phyloP scores from a whole-genome alignment of 2,888 invertebrate genomes.

The Drosophila kambysellisi region DNA sequence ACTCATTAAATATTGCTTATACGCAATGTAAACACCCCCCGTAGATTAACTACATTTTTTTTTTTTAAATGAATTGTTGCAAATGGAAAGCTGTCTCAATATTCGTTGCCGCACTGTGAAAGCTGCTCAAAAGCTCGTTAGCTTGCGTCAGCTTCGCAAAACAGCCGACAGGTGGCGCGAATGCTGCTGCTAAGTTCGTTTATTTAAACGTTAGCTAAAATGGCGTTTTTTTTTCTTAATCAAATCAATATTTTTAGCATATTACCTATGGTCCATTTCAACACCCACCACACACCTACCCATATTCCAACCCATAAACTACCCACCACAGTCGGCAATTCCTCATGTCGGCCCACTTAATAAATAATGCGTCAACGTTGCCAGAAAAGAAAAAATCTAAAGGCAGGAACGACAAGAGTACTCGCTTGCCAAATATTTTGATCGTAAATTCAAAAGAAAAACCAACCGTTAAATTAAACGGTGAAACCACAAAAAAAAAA shows the following conservation, averaged over 20 bases:
- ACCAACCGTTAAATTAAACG: constrained; percentile 38
- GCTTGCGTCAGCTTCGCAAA: background rate
- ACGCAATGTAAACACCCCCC: background rate
- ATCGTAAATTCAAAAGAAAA: constrained; percentile 44
- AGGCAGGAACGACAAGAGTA: constrained; percentile 33
- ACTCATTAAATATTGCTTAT: constrained; percentile 1
- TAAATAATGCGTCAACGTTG: constrained; percentile 63
- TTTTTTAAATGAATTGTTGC: background rate
- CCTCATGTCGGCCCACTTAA: constrained; percentile 35
- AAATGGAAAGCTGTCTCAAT: constrained; percentile 8
- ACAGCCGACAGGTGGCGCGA: constrained; percentile 44
- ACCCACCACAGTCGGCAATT: constrained; percentile 2
- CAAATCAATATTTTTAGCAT: constrained; percentile 14
- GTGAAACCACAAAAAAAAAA: constrained; percentile 17
- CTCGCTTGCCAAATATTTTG: constrained; percentile 39
- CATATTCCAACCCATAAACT: background rate
- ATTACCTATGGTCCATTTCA: constrained; percentile 9
- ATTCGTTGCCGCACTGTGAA: constrained; percentile 56
- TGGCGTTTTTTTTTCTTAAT: constrained; percentile 2
- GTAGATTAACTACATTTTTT: accelerated
- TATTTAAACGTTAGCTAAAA: constrained; percentile 8
- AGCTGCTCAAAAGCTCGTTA: constrained; percentile 50
- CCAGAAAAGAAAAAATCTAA: constrained; percentile 28
- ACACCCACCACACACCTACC: background rate
- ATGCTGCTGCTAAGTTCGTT: background rate